Evolutionary conservation across 37 sponge, comb jelly and placozoan species (phyloP).

Genomic region (Tethya wilhelma): DNA sequence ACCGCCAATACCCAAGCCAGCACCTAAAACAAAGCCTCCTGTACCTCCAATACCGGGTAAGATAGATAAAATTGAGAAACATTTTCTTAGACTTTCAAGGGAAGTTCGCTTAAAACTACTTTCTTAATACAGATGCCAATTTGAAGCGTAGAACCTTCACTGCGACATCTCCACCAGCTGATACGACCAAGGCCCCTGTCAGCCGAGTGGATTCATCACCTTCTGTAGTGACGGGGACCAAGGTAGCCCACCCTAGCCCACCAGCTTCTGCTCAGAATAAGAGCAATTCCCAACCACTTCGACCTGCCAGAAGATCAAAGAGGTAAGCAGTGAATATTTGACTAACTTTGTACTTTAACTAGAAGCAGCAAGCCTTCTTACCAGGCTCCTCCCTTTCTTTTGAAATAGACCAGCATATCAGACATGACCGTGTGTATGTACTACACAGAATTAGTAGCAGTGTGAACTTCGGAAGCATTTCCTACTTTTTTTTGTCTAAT

Average conservation of each 20-base stretch:
- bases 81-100: background rate
- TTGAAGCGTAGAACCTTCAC: constrained; percentile 7
- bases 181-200: too few species aligned
- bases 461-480: background rate
- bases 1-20: background rate
- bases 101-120: background rate
- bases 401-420: background rate
- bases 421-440: background rate
- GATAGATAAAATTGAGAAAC: background rate
- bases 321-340: background rate
- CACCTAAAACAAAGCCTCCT: constrained; percentile 3
- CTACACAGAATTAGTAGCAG: background rate
- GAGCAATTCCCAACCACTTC: background rate
- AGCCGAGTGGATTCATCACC: too few species aligned
- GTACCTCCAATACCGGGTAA: constrained; percentile 3
- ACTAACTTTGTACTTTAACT: too few species aligned
- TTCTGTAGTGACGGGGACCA: background rate
- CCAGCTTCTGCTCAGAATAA: background rate
- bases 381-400: background rate
- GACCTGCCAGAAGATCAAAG: constrained; percentile 21
- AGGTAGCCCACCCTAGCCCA: background rate
- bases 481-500: background rate
- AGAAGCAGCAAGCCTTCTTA: too few species aligned
- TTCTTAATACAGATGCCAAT: background rate
- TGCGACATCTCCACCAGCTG: background rate